These are phyloP conservation scores for Tapera naevia DNA, from an alignment of 2,797 vertebrate species.

Conservation along the genomic window DNA sequence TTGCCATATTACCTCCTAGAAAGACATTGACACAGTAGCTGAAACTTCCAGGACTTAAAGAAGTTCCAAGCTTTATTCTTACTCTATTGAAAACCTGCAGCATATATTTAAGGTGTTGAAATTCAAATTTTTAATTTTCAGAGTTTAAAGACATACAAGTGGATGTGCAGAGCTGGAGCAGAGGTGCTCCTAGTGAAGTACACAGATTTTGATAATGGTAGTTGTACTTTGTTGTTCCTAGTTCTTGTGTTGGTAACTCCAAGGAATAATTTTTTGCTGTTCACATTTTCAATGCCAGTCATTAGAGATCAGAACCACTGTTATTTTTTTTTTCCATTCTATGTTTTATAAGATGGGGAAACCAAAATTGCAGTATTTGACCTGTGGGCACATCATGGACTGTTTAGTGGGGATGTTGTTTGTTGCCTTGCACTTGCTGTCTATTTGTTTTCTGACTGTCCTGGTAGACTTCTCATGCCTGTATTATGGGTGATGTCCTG, in stretches of 20 bases:
- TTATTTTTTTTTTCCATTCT: background rate
- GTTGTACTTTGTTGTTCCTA: background rate
- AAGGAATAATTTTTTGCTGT: background rate
- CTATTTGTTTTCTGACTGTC: background rate
- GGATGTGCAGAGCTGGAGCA: background rate
- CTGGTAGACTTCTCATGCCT: background rate
- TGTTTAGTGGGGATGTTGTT: background rate
- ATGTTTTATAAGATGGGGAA: background rate
- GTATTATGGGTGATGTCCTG: background rate
- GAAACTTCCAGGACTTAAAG: background rate
- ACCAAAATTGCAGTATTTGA: background rate
- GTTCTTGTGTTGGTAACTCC: background rate
- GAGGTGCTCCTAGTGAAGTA: background rate
- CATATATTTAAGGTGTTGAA: background rate
- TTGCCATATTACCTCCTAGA: background rate
- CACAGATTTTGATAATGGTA: background rate
- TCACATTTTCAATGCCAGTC: background rate
- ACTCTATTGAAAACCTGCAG: background rate
- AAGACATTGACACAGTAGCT: background rate
- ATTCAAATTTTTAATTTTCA: background rate
- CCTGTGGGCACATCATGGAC: background rate
- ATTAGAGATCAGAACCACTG: background rate
- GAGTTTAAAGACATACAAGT: background rate
- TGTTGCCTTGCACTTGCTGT: background rate
- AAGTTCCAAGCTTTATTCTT: background rate